Conservation (phyloP, 2,113 vertebrate genomes). For the Tretioscincus oriximinensis region DNA sequence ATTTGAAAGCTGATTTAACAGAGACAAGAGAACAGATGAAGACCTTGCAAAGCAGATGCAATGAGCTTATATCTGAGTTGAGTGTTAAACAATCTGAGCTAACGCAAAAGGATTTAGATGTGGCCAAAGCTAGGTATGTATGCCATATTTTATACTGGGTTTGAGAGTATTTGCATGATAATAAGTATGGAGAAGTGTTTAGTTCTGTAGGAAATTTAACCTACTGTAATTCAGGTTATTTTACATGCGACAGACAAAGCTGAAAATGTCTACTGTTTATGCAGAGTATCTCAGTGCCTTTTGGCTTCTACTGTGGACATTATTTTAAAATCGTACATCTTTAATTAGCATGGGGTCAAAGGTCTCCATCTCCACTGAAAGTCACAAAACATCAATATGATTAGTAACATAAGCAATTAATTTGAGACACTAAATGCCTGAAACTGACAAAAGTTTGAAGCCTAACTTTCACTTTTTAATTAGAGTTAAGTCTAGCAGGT, state of each 20-base stretch:
- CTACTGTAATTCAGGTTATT: not conserved
- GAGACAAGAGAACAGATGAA: conserved; percentile 66
- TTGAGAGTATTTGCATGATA: not conserved
- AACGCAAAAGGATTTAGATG: conserved; percentile 66
- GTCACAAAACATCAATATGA: not conserved
- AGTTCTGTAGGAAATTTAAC: not conserved
- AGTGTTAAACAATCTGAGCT: conserved; percentile 70
- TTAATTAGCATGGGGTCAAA: conserved; percentile 11
- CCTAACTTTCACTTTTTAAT: conserved; percentile 42
- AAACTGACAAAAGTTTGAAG: conserved; percentile 30
- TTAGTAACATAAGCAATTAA: conserved; percentile 18
- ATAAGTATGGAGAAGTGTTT: not conserved
- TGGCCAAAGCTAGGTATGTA: conserved; percentile 66
- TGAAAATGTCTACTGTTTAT: conserved; percentile 9
- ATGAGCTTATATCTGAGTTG: conserved; percentile 67
- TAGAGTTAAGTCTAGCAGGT: conserved; percentile 26
- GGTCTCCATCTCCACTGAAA: not conserved
- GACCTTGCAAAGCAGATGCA: conserved; percentile 51
- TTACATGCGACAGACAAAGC: not conserved
- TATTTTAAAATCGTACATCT: conserved; percentile 2
- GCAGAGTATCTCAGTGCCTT: not conserved
- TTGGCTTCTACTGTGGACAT: not conserved
- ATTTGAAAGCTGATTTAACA: conserved; percentile 73
- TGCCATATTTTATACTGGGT: not conserved
- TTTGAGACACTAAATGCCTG: conserved; percentile 14